Evolutionary conservation across 35 echinoderm and acorn worm genomes (phyloP), one percentile per base, ranked within the genome.

Genomic region (Ophiothrix spiculata): DNA sequence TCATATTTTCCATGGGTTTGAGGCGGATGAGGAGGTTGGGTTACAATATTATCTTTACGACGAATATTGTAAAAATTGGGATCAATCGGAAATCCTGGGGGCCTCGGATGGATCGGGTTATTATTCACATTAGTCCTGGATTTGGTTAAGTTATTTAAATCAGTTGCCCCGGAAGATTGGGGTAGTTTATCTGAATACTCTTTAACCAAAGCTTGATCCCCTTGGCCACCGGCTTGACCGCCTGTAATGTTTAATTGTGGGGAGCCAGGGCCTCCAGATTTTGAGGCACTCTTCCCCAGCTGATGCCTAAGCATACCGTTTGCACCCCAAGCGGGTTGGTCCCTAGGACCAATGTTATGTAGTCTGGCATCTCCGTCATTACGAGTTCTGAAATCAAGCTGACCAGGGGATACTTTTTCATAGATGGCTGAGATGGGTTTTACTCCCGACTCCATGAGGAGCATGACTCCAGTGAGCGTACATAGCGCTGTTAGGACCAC

Each of bases 11-110:
- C 83, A 37, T 74, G 80, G 28, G 86, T 88, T 14, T 40, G 56
- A 35, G 77, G 74, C 75, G 74, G 74, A 36, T 86, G 32, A 33
- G 74, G 37, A 36, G 25, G 39, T 29, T 86, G 49, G 15, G 39
- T 39, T 35, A 74, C 74, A 31, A 76, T 74, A 29, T 87, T 74
- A 46, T 83, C 87, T 56, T 93, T 92, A 78, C 93, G 94, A 31
- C 84, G 77, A 25, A 92, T 90, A 81, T 97, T 97, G 56, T 93
- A 97, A 77, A 97, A 97, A 84, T 97, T 97, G 25, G 91, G 91
- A 37, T 97, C 94, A 54, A 93, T 85, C 41, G 94, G 94, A 69
- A 97, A 90, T 35, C 91, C 83, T 0, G 38, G 39, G 74, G 37
- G 38, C 23, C 40, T 89, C 79, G 88, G 64, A 16, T 73, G 21